Evolutionary conservation across 2,888 invertebrate species (phyloP).

Genomic region (Epinotia demarniana): DNA sequence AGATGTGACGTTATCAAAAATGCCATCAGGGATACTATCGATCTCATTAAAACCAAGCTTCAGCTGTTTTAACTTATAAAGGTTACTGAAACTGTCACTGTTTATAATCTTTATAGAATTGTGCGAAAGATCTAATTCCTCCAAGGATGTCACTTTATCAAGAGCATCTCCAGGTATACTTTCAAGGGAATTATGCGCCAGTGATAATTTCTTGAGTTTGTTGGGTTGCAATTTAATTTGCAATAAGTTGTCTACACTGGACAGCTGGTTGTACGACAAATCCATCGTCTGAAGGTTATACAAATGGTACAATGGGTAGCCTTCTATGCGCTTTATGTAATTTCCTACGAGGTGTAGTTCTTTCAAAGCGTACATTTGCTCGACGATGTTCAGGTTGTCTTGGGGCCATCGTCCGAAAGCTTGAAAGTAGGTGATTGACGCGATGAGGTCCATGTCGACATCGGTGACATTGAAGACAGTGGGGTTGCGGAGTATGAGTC

Average conservation of each 20-base stretch:
- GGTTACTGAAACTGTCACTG: conserved; percentile 68
- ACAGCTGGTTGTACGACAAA: conserved; percentile 65
- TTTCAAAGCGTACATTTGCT: conserved; percentile 63
- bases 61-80: conserved; percentile 64
- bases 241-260: conserved; percentile 63
- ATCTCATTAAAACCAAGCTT: conserved; percentile 50
- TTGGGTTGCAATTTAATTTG: conserved; percentile 63
- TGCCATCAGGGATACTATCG: conserved; percentile 55
- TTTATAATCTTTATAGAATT: conserved; percentile 66
- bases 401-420: conserved; percentile 60
- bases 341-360: conserved; percentile 59
- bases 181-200: conserved; percentile 64
- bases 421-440: conserved; percentile 62
- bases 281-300: conserved; percentile 63
- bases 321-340: conserved; percentile 60
- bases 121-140: conserved; percentile 70
- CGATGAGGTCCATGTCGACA: conserved; percentile 58
- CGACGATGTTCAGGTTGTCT: conserved; percentile 61
- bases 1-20: conserved; percentile 64
- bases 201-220: conserved; percentile 59
- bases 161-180: conserved; percentile 63
- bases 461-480: conserved; percentile 54
- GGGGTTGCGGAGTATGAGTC: conserved; percentile 58
- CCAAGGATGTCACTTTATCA: conserved; percentile 61
- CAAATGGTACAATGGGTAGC: conserved; percentile 62